Conservation (phyloP, 1,140 invertebrate species). For the Drosophila athabasca region DNA sequence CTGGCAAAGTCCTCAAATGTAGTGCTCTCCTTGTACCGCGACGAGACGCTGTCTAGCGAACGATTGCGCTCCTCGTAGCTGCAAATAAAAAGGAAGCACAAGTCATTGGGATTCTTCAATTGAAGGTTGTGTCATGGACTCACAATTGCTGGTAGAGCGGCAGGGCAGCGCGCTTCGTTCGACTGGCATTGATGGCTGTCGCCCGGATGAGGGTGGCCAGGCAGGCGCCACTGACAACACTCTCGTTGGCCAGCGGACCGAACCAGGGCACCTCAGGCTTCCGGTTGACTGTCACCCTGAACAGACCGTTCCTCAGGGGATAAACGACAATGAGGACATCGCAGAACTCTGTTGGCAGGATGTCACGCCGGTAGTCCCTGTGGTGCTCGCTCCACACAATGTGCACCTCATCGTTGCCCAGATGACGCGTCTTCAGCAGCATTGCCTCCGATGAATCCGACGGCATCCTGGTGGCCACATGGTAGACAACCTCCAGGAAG, state of each 20-base stretch:
- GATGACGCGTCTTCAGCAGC: slow-evolving; percentile 96
- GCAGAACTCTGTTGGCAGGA: slow-evolving; percentile 99
- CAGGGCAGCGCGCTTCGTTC: slow-evolving; percentile 94
- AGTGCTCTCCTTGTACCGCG: slow-evolving; percentile 93
- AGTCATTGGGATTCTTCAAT: background rate
- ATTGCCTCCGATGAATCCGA: slow-evolving; percentile 93
- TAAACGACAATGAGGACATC: slow-evolving; percentile 99
- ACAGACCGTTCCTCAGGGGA: slow-evolving; percentile 92
- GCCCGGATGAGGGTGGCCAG: slow-evolving; percentile 95
- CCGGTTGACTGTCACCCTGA: slow-evolving; percentile 92
- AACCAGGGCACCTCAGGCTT: slow-evolving; percentile 96
- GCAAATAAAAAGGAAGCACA: slow-evolving; percentile 42
- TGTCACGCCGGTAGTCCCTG: slow-evolving; percentile 97
- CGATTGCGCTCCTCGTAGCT: slow-evolving; percentile 96
- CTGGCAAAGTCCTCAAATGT: slow-evolving; percentile 97
- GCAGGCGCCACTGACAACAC: slow-evolving; percentile 92
- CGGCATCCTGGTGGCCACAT: slow-evolving; percentile 99
- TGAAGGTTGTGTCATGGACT: slow-evolving; percentile 65
- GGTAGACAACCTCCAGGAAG: slow-evolving; percentile 94
- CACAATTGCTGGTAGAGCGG: slow-evolving; percentile 96
- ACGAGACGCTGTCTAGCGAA: slow-evolving; percentile 93
- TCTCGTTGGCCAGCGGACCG: slow-evolving; percentile 97
- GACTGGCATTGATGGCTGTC: slow-evolving; percentile 95
- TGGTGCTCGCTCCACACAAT: slow-evolving; percentile 99
- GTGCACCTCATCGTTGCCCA: slow-evolving; percentile 99